Percentiles rank a stretch among this genome's conserved stretches.
Conservation (phyloP, 2,797 vertebrate species). For the Sebastiscus albofasciatus region DNA sequence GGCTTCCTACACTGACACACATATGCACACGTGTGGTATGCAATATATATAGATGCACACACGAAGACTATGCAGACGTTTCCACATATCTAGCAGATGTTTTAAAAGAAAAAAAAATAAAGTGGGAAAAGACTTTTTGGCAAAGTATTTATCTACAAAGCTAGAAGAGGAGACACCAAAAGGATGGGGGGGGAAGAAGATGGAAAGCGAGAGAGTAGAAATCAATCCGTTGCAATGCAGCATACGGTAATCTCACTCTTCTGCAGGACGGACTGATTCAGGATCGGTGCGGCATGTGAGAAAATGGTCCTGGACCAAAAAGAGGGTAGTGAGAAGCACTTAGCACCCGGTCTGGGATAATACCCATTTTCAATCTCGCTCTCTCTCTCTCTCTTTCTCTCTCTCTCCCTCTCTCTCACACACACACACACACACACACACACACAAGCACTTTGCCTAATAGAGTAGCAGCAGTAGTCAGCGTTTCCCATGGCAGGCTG, state of each 20-base stretch:
- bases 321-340: conserved; percentile 73
- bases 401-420: conserved; percentile 17
- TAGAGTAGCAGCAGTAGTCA: conserved; percentile 84
- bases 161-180: conserved; percentile 32
- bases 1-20: conserved; percentile 66
- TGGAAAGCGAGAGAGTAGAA: conserved; percentile 45
- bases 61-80: conserved; percentile 18
- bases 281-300: conserved; percentile 57
- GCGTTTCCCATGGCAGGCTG: conserved; percentile 81
- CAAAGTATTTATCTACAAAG: conserved; percentile 38
- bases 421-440: conserved; percentile 53
- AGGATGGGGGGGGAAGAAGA: conserved; percentile 45
- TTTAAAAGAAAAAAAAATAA: conserved; percentile 3
- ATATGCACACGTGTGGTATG: conserved; percentile 27
- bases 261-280: conserved; percentile 59
- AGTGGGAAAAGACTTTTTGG: conserved; percentile 34
- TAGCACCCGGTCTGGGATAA: conserved; percentile 74
- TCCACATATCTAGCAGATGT: conserved; percentile 34
- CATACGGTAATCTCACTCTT: conserved; percentile 57
- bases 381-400: conserved; percentile 16
- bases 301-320: conserved; percentile 66
- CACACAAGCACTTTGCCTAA: conserved; percentile 83
- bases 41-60: conserved; percentile 8
- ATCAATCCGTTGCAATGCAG: conserved; percentile 67
- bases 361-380: conserved; percentile 46